Evolutionary conservation across 2,113 vertebrate genomes (phyloP).

Genomic region (Pithys albifrons): DNA sequence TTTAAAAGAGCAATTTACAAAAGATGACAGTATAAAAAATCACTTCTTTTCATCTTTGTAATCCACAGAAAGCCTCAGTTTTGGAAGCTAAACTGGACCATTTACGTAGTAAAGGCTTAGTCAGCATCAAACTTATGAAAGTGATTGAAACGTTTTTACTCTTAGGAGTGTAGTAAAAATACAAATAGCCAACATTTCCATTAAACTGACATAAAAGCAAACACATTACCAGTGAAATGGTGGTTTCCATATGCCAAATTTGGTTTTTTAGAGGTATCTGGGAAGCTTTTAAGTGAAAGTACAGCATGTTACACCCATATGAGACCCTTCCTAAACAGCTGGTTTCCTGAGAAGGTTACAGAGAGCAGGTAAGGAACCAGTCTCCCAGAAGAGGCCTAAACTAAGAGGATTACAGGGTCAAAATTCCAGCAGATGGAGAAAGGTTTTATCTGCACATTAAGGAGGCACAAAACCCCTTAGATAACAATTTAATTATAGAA

Average conservation of each 20-base stretch:
- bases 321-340: neutral
- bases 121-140: neutral
- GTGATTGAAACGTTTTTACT: neutral
- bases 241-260: neutral
- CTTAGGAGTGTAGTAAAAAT: neutral
- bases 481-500: neutral
- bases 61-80: slow-evolving; percentile 40
- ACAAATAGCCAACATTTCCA: neutral
- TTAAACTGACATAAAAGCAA: neutral
- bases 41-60: slow-evolving; percentile 46
- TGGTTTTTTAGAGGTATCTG: neutral
- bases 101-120: slow-evolving; percentile 17
- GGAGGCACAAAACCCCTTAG: neutral
- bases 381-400: neutral
- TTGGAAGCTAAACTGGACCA: neutral
- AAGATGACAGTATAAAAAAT: neutral
- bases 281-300: neutral
- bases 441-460: slow-evolving; percentile 25
- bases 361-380: neutral
- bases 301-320: neutral
- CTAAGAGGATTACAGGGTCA: slow-evolving; percentile 64
- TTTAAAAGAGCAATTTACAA: slow-evolving; percentile 33
- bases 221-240: neutral
- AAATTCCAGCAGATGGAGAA: slow-evolving; percentile 45
- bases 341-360: neutral